phyloP scores from a whole-genome alignment of 2,797 vertebrate genomes.

The Momotus momota region DNA sequence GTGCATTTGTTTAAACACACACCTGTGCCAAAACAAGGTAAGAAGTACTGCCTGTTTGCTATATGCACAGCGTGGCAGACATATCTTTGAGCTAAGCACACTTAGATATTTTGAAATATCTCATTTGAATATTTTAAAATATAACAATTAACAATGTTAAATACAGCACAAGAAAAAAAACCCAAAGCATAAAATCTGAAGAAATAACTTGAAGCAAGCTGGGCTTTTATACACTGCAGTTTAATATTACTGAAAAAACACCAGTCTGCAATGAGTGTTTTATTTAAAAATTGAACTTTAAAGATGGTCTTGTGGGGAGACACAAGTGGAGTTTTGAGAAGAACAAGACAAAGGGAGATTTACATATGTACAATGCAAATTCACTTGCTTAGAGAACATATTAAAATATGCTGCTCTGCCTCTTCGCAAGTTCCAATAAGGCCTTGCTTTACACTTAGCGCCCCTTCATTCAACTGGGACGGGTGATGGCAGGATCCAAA shows the following conservation, averaged over 20 bases:
- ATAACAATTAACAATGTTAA: neutral
- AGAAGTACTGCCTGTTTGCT: neutral
- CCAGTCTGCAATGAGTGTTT: neutral
- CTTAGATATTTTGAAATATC: neutral
- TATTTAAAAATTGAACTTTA: slow-evolving; percentile 9
- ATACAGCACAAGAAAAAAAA: neutral
- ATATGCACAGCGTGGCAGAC: neutral
- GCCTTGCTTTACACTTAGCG: neutral
- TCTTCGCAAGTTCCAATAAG: neutral
- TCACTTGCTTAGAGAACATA: neutral
- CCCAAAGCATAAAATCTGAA: neutral
- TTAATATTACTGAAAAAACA: neutral
- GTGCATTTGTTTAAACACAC: neutral
- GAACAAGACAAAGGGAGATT: neutral
- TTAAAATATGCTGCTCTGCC: neutral
- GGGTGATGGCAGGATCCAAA: neutral
- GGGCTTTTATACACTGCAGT: neutral
- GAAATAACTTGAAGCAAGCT: neutral
- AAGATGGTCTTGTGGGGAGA: neutral
- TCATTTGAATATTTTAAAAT: slow-evolving; percentile 16
- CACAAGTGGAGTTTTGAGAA: neutral
- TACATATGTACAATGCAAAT: neutral
- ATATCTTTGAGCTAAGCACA: neutral
- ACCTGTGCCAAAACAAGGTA: neutral
- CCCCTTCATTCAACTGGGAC: neutral